Base-by-base conservation (phyloP, 2,797 vertebrate genomes). In the Choloepus didactylus region DNA sequence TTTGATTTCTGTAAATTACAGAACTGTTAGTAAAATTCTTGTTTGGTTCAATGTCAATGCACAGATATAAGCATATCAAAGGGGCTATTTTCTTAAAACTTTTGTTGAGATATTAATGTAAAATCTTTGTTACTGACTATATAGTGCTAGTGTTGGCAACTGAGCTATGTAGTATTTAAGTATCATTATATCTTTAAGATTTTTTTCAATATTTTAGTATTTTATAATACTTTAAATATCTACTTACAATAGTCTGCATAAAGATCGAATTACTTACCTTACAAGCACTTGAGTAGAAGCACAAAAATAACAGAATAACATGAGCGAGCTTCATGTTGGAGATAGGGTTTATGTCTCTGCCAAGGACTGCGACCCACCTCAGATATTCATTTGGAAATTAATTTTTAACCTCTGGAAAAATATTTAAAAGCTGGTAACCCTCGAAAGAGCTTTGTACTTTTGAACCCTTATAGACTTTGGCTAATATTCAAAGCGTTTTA, bases 321-420 rank as follows among this genome's bases (percentile, higher is more conserved):
- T 56, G 80, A 49, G 87, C 16, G 21, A 49, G 67, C 96, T 27
- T 98, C 98, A 99, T 99, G 95, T 60, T 97, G 98, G 93, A 95
- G 92, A 64, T 19, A 69, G 44, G 81, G 59, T 95, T n/a, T 54
- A 25, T 23, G 86, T 56, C 72, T 95, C 81, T 87, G 35, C 46
- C 31, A 23, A 73, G 85, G 81, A 89, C 93, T 81, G 81, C 94
- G 92, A 95, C 89, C 83, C 92, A 25, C 29, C 59, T 60, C 67
- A 83, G 72, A 51, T 91, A 90, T 76, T 96, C 72, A 88, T 95
- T 66, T 25, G 87, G 73, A 69, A 98, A 96, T 98, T 98, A 98
- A 99, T 98, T 95, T 98, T 99, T 98, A 98, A 98, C 98, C 96
- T 86, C 83, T 98, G 95, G 97, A 93, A 98, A 98, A 98, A 97